Base-by-base conservation (phyloP, 2,113 vertebrate genomes). In the Gobio gobio region DNA sequence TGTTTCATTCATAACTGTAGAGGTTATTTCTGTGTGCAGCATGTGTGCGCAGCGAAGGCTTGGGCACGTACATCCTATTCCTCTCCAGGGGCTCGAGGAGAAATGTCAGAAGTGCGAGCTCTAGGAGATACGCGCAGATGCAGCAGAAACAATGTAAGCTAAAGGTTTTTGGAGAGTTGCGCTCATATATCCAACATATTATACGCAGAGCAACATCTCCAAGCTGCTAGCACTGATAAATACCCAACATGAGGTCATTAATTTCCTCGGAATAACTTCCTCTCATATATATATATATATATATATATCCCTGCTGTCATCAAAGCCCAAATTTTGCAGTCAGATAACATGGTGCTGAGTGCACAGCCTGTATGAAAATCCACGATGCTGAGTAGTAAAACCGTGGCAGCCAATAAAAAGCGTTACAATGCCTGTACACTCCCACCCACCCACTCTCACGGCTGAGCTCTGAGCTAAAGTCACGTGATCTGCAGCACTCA, bases 91-190 rank as follows among this genome's bases (percentile, higher is more conserved):
- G 90, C 86, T 92, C 82, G 89, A 92, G 90, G 89, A 93, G 91
- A 91, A 91, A 91, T 92, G 91, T 90, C 87, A 91, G 84, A 76
- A 87, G 91, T 83, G 86, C 89, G 87, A 91, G 89, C 75, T 89
- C 73, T 85, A 79, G 88, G 85, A 61, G 83, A 68, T 84, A 64
- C 59, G 7, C 24, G 49, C 74, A 83, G 89, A 91, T 40, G 75
- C 88, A 79, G 81, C 83, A 10, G 26, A 68, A 81, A 80, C 63
- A 10, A 89, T 83, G 36, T 85, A 86, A 89, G 88, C 80, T 59
- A 90, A 85, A 86, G 85, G 88, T 88, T 86, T 89, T 91, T 86
- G 10, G 66, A 22, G 87, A 89, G 89, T 89, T 89, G 88, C 88
- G 91, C 88, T 84, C 76, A 76, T 76, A 29, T 29, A 54, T 76